Evolutionary conservation across 2,888 invertebrate genomes (phyloP), one percentile per base, ranked within the genome.

Genomic region (Muschampia plurimacula): DNA sequence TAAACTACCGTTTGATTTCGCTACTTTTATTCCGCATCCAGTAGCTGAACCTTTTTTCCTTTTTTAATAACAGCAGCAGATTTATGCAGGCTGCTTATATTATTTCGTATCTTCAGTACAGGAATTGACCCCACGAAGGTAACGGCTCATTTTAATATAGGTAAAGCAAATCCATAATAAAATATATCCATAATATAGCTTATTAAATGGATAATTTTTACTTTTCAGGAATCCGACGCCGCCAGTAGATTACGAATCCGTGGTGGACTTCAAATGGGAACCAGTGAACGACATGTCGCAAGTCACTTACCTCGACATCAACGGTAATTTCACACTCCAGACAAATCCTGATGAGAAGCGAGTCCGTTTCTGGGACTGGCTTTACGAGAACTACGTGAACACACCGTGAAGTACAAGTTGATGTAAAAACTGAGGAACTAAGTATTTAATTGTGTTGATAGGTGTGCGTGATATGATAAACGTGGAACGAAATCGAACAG

Each of bases 281-380:
- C 94, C 95, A 12, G 94, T 95, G 6, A 91, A 90, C 72, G 84
- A 85, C 68, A 88, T 91, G 0, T 77, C 83, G 0, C 84, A 84
- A 46, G 76, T 93, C 32, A 84, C 83, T 75, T 96, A 95, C 80
- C 88, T 96, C 59, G 95, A 96, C 80, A 95, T 96, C 77, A 91
- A 92, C 36, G 89, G 92, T 60, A 92, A 93, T 78, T 90, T 96
- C 77, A 94, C 95, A 13, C 84, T 95, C 77, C 88, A 85, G 67
- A 83, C 85, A 1, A 93, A 95, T 79, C 96, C 96, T 0, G 96
- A 96, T 78, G 76, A 88, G 0, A 92, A 92, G 75, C 89, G 96
- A 46, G 88, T 95, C 55, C 87, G 88, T 28, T 96, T 96, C 84
- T 96, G 96, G 96, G 95, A 96, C 84, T 86, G 86, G 88, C 85